Percentiles rank a stretch among this genome's conserved stretches.
phyloP scores from a whole-genome alignment of 2,888 invertebrate species.

The Drosophila neutralis region DNA sequence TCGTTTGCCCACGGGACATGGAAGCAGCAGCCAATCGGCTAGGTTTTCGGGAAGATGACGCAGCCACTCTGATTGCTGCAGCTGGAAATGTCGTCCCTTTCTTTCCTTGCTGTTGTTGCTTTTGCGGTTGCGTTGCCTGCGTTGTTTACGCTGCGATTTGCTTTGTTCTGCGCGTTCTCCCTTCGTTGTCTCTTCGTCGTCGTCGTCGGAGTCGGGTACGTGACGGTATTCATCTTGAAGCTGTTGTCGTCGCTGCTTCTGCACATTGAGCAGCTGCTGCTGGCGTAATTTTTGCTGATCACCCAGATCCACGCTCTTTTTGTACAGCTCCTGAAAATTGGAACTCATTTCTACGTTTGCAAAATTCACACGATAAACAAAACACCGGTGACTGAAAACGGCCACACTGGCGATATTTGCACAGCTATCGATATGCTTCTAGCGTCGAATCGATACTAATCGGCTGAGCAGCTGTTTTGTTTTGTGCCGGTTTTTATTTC shows the following conservation, averaged over 20 bases:
- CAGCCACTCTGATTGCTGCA: conserved; percentile 98
- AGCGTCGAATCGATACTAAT: background rate
- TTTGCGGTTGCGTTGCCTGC: conserved; percentile 17
- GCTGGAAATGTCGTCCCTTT: conserved; percentile 77
- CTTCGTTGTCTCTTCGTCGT: conserved; percentile 7
- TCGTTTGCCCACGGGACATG: conserved; percentile 94
- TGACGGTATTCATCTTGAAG: conserved; percentile 70
- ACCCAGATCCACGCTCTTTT: conserved; percentile 45
- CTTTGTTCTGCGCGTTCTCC: conserved; percentile 7
- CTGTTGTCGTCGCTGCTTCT: conserved; percentile 78
- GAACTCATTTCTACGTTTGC: conserved; percentile 38
- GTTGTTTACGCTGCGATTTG: conserved; percentile 19
- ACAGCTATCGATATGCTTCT: conserved; percentile 23
- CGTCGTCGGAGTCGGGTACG: conserved; percentile 21
- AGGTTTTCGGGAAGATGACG: conserved; percentile 93
- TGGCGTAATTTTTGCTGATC: conserved; percentile 78
- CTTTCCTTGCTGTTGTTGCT: conserved; percentile 42
- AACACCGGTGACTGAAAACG: conserved; percentile 26
- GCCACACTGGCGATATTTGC: conserved; percentile 11
- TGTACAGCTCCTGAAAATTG: conserved; percentile 66
- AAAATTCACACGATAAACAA: conserved; percentile 15
- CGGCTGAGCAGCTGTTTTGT: conserved; percentile 22
- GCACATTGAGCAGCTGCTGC: conserved; percentile 69
- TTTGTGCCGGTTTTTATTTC: conserved; percentile 17
- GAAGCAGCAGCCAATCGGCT: conserved; percentile 89